Base-by-base conservation (phyloP, 2,797 vertebrate species). In the Pseudomugil gertrudae region DNA sequence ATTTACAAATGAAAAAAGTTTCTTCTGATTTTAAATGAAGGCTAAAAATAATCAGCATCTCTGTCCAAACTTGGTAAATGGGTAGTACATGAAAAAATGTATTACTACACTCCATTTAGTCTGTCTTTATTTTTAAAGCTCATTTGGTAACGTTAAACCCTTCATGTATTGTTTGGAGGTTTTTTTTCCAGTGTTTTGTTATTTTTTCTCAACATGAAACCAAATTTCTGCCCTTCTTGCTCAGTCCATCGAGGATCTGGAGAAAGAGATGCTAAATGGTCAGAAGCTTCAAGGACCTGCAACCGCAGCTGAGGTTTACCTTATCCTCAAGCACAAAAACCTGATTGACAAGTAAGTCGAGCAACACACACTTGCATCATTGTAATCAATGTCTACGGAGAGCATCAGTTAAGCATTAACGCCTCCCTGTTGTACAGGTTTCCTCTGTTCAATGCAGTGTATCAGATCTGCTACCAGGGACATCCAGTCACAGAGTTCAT, bases 211-310 rank as follows among this genome's bases (percentile, higher is more conserved):
- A n/a, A 45, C n/a, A 3, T 21, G 19, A 45, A 9, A 45, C 8
- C n/a, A 10, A 45, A 45, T 5, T 43, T 43, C 2, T 21, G 19
- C 43, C n/a, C 2, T 4, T 19, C 40, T 43, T 8, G 19, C 74
- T 62, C 91, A 99, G 98, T 93, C 97, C 68, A 95, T 99, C 0
- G 96, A 97, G 81, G 95, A 97, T 78, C 91, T 99, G 87, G 98
- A 99, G 89, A 95, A 95, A 71, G 97, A 99, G 85, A 94, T 99
- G 96, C 85, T 99, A 81, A 97, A 98, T 0, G 98, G 98, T 55
- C 98, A 99, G 93, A 99, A 98, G 90, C 94, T 99, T 57, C 98
- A 99, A 90, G 98, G 98, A 84, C 97, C 95, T 40, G 94, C 91
- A 6, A 99, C 98, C 0, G 95, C 98, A 27, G 94, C 94, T 2